A percentile compares a stretch with the other conserved stretches of the same genome.
These are phyloP conservation scores for Mycteria americana DNA, from an alignment of 2,797 vertebrate genomes.

Conservation along the genomic window DNA sequence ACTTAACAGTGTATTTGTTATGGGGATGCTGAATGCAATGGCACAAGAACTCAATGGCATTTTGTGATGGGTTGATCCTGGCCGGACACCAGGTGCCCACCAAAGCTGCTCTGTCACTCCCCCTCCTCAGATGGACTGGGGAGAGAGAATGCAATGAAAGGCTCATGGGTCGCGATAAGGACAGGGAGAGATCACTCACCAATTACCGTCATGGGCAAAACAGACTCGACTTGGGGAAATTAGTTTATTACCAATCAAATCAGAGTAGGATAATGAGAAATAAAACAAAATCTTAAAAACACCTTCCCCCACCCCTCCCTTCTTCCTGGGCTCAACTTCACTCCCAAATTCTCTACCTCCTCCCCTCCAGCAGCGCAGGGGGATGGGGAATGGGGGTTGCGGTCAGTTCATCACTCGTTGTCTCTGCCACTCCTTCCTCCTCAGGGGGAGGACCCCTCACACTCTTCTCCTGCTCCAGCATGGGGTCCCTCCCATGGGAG, in stretches of 20 bases:
- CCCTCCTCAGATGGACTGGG: background rate
- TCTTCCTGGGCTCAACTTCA: background rate
- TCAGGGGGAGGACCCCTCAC: background rate
- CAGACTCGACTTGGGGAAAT: background rate
- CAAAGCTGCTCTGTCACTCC: background rate
- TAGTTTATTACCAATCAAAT: background rate
- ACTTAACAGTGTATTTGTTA: background rate
- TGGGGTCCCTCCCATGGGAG: background rate
- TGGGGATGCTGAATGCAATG: background rate
- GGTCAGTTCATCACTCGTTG: background rate
- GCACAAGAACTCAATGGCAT: background rate
- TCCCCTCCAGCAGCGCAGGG: background rate
- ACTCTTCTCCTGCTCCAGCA: background rate
- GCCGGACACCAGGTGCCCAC: background rate
- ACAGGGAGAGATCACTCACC: background rate
- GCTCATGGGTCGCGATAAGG: background rate
- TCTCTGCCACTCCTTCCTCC: background rate
- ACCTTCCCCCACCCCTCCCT: background rate
- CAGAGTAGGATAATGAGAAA: background rate
- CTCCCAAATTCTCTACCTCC: background rate
- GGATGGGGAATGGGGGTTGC: background rate
- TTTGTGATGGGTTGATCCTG: background rate
- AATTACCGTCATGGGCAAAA: background rate
- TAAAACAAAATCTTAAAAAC: background rate
- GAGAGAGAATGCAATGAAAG: background rate